Evolutionary conservation across 2,797 vertebrate species (phyloP).

Genomic region (Cryptoblepharus egeriae): DNA sequence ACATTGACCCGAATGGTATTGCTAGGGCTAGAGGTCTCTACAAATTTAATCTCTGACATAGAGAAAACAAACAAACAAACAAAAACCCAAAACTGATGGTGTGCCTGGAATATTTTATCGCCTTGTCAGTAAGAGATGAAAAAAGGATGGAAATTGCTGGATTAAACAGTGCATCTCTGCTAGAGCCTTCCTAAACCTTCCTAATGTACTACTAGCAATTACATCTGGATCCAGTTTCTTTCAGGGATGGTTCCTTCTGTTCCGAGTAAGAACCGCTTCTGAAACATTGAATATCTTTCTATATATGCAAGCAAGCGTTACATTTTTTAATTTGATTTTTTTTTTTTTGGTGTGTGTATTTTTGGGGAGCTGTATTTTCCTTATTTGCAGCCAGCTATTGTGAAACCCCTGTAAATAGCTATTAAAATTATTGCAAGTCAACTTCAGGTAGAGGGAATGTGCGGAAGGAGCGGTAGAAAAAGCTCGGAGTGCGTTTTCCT

Average conservation of each 20-base stretch:
- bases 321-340: not conserved
- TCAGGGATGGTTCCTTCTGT: not conserved
- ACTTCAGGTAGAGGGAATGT: not conserved
- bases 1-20: too few relatives aligned
- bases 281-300: not conserved
- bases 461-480: not conserved
- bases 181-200: not conserved
- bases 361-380: slow-evolving; percentile 5
- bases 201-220: too few relatives aligned
- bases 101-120: too few relatives aligned
- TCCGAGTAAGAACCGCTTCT: not conserved
- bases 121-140: too few relatives aligned
- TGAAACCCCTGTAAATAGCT: not conserved
- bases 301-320: not conserved
- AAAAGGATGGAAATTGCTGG: too few relatives aligned
- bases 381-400: not conserved
- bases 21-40: too few relatives aligned
- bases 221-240: not conserved
- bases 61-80: too few relatives aligned
- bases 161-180: not conserved
- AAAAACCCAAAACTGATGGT: too few relatives aligned
- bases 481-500: slow-evolving; percentile 40
- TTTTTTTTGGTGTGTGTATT: too few relatives aligned
- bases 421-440: not conserved
- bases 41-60: too few relatives aligned